Conservation (phyloP, 2,113 vertebrate genomes). For the Procavia capensis region DNA sequence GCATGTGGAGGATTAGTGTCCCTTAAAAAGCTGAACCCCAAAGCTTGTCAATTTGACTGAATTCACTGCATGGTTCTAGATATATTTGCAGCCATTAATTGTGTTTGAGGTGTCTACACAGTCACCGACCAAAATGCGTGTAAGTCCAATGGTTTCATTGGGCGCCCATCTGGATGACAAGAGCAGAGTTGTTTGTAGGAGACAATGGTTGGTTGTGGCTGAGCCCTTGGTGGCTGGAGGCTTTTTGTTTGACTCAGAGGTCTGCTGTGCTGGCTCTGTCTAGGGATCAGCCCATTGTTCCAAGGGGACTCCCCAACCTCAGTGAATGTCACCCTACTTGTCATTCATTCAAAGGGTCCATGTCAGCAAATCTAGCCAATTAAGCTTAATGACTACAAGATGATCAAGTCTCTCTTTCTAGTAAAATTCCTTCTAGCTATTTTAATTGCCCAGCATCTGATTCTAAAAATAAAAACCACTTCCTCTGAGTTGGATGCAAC, state of each 20-base stretch:
- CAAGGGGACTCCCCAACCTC: not conserved
- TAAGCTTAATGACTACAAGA: not conserved
- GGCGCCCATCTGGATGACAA: not conserved
- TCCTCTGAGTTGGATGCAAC: no score
- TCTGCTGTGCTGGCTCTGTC: not conserved
- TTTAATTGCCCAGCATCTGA: not conserved
- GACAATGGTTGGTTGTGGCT: conserved; percentile 44
- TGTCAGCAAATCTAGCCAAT: not conserved
- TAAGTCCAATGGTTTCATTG: not conserved
- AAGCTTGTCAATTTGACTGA: conserved; percentile 18
- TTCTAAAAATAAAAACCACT: no score
- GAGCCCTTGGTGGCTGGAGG: not conserved
- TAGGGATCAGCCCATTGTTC: not conserved
- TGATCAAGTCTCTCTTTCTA: not conserved
- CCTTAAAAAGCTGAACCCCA: not conserved
- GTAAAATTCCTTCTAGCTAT: conserved; percentile 10
- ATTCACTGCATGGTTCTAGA: not conserved
- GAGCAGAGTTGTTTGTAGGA: not conserved
- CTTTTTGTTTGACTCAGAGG: not conserved
- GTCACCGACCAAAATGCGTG: not conserved
- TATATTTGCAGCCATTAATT: conserved; percentile 1
- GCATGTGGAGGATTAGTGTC: not conserved
- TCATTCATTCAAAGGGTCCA: not conserved
- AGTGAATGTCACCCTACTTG: not conserved
- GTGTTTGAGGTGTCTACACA: not conserved